Percentiles rank a stretch among this genome's conserved stretches.
These are phyloP conservation scores for Brachystomella parvula DNA, from an alignment of 1,140 invertebrate species.

Conservation along the genomic window DNA sequence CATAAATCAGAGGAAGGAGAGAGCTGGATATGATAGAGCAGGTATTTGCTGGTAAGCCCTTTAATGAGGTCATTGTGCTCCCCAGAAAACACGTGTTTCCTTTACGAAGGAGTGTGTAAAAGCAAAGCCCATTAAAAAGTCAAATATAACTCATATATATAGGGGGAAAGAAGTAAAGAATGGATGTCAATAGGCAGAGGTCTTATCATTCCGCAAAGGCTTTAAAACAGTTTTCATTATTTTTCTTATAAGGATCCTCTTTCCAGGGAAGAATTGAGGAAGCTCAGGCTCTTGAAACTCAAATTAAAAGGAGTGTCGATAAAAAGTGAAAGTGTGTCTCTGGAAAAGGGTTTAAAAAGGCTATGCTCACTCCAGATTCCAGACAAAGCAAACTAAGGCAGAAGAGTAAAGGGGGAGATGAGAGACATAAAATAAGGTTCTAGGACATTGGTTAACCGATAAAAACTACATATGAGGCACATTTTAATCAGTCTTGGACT, in stretches of 20 bases:
- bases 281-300: not conserved
- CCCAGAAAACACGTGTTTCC: not conserved
- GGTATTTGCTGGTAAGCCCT: not conserved
- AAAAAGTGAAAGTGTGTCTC: constrained; percentile 10
- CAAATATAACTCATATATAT: not conserved
- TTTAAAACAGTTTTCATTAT: constrained; percentile 6
- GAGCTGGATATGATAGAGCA: not conserved
- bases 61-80: constrained; percentile 9
- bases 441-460: not conserved
- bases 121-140: not conserved
- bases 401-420: not conserved
- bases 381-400: not conserved
- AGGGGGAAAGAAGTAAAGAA: not conserved
- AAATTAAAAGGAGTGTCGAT: constrained; percentile 8
- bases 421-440: not conserved
- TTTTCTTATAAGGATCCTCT: not conserved
- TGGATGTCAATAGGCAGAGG: constrained; percentile 3
- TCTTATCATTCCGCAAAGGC: not conserved
- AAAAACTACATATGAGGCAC: not conserved
- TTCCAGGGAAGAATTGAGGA: not conserved
- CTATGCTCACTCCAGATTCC: not conserved
- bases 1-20: not conserved
- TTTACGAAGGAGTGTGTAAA: not conserved
- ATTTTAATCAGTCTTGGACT: too few species aligned
- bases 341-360: constrained; percentile 4